These are phyloP conservation scores for Alaudala cheleensis DNA, from an alignment of 2,113 vertebrate genomes.

Conservation along the genomic window DNA sequence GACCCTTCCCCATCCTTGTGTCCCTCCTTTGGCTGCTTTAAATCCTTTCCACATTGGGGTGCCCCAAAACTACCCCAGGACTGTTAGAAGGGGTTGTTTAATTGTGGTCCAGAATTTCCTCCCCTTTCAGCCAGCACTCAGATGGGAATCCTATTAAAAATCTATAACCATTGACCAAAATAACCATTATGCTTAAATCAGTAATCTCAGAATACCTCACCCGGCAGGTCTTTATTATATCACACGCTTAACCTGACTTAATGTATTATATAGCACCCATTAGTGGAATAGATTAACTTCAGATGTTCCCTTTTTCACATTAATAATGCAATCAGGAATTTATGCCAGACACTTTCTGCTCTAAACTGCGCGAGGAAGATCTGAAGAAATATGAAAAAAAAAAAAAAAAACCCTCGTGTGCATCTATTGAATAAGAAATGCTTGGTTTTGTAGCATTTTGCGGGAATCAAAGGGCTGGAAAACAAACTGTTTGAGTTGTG, in stretches of 20 bases:
- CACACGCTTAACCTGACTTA: slow-evolving; percentile 36
- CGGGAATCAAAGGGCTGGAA: neutral
- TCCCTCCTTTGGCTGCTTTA: neutral
- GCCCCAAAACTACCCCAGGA: too few relatives aligned
- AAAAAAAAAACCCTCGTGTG: neutral
- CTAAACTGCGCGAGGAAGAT: neutral
- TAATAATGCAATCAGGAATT: slow-evolving; percentile 51
- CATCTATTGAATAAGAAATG: neutral
- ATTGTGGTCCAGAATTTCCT: neutral
- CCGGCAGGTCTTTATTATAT: neutral
- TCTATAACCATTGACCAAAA: slow-evolving; percentile 37
- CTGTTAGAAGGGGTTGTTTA: neutral
- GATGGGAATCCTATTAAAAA: neutral
- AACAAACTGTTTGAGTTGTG: neutral
- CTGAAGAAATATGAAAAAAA: neutral
- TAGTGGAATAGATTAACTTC: slow-evolving; percentile 56
- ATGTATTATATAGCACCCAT: slow-evolving; percentile 50
- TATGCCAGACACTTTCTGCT: neutral
- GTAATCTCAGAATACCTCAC: slow-evolving; percentile 10
- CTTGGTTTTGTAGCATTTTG: neutral
- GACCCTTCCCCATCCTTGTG: neutral
- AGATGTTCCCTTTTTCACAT: slow-evolving; percentile 19
- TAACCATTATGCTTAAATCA: slow-evolving; percentile 31
- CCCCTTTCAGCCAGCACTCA: neutral
- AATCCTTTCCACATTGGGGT: rapidly evolving